Evolutionary conservation across 2,888 invertebrate species (phyloP).

Genomic region (Rambutsinella grinnellia): DNA sequence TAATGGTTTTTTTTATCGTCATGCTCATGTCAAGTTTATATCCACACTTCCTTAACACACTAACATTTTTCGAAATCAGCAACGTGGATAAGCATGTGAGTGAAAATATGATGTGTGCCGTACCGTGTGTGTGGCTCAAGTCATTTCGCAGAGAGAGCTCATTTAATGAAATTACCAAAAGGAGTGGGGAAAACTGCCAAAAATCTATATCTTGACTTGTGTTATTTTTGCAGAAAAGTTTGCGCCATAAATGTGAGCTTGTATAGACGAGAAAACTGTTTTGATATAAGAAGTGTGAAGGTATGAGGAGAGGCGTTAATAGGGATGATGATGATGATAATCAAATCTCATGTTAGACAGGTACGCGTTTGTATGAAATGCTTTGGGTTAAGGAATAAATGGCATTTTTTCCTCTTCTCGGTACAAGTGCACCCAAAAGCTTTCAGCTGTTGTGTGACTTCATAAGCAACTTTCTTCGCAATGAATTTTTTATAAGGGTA

Average conservation of each 20-base stretch:
- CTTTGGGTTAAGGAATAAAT: no score
- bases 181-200: no score
- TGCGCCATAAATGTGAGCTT: no score
- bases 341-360: neutral
- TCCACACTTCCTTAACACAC: neutral
- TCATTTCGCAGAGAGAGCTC: no score
- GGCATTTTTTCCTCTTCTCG: neutral
- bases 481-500: neutral
- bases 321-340: neutral
- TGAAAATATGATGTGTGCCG: neutral
- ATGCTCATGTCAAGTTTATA: neutral
- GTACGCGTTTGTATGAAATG: no score
- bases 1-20: neutral
- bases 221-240: no score
- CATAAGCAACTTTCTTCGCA: neutral
- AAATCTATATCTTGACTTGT: no score
- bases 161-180: no score
- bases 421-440: conserved; percentile 13
- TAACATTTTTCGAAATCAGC: neutral
- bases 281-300: neutral
- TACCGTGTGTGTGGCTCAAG: no score
- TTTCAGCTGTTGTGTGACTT: conserved; percentile 10
- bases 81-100: neutral
- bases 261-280: neutral
- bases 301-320: neutral